Conservation (phyloP, 2,888 invertebrate genomes). For the Eubasilissa splendida region DNA sequence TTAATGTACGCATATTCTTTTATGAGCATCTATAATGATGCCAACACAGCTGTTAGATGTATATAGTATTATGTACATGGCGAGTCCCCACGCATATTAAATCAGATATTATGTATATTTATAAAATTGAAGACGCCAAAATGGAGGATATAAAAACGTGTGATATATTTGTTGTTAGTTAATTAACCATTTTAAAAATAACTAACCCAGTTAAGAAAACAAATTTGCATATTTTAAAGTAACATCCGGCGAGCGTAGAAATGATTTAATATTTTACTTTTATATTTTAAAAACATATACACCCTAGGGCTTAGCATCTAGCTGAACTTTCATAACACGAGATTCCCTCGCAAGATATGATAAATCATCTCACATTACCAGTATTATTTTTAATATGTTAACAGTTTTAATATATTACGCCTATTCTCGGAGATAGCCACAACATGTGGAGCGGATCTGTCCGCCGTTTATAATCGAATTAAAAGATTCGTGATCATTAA, state of each 20-base stretch:
- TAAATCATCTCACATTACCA: slow-evolving; percentile 27
- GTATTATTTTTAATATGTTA: slow-evolving; percentile 13
- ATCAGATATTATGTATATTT: too few relatives aligned
- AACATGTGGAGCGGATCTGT: background rate
- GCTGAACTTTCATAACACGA: background rate
- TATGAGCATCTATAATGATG: too few relatives aligned
- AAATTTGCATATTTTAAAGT: background rate
- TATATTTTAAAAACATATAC: background rate
- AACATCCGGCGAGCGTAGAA: background rate
- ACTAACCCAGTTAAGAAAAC: background rate
- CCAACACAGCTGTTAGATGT: too few relatives aligned
- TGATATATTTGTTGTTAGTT: too few relatives aligned
- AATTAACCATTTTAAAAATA: too few relatives aligned
- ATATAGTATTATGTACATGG: too few relatives aligned
- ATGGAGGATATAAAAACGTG: too few relatives aligned
- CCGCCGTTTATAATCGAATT: slow-evolving; percentile 1
- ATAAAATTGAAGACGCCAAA: too few relatives aligned
- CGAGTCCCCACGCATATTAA: too few relatives aligned
- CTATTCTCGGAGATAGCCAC: background rate
- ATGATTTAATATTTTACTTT: slow-evolving; percentile 7
- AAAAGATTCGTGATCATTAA: slow-evolving; percentile 7
- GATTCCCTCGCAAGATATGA: slow-evolving; percentile 14
- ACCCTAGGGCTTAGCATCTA: background rate
- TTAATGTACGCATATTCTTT: too few relatives aligned
- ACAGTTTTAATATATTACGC: slow-evolving; percentile 19